Base-by-base conservation (phyloP, 2,797 vertebrate genomes). In the Gallinago solitaria region DNA sequence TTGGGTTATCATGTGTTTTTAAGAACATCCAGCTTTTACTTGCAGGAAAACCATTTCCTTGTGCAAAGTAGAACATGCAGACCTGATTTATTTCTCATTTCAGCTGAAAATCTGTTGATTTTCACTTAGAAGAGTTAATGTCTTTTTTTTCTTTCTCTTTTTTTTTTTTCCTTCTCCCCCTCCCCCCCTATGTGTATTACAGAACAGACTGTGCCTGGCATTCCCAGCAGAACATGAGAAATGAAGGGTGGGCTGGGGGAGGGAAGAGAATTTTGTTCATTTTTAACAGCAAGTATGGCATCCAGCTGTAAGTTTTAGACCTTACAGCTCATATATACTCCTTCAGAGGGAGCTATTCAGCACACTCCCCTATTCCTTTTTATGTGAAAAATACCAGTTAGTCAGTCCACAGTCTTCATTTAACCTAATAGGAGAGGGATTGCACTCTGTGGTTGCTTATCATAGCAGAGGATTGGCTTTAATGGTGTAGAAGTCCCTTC, bases 71-170 rank as follows among this genome's bases (percentile, higher is more conserved):
- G 63, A 83, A 83, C 77, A 75, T 51, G 30, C 39, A 91, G 48
- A 81, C 43, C 90, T 89, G 57, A 93, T 89, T 93, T 94, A 56
- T 93, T 94, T 96, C 84, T 90, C 48, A 47, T 94, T 92, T 92
- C 61, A 84, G 54, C 65, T 78, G 56, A 37, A 74, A 84, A 87
- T 87, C 61, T 74, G 83, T 87, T 84, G 75, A 90, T 69, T 92
- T 81, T 48, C 80, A 59, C 61, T 89, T 64, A 81, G 61, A 67
- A 68, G 48, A 87, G 23, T 84, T 81, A 73, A 76, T 43, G 23
- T 14, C 12, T 57, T 56, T 57, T 18, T n/a, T 56, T 41, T 41
- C n/a, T 25, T 28, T 25, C 35, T 35, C 14, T 12, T 32, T 14
- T 30, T 30, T 18, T 4, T 11, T 16, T 11, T 8, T 6, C 1